Conservation (phyloP, 1,140 invertebrate genomes). For the Cotesia chilonis region DNA sequence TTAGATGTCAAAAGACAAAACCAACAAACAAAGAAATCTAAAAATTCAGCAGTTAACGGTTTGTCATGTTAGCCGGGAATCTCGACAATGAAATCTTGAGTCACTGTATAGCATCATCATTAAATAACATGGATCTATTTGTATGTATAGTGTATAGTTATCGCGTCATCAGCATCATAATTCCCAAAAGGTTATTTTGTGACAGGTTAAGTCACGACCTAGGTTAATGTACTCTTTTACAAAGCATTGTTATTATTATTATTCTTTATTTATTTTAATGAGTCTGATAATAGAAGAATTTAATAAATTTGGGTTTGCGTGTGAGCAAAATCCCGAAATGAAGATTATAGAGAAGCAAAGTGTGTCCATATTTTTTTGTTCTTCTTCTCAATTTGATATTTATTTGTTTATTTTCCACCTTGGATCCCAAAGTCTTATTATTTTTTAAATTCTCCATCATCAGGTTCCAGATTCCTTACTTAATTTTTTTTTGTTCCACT, state of each 20-base stretch:
- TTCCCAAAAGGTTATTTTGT: not conserved
- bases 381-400: not conserved
- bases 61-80: no score
- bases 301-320: not conserved
- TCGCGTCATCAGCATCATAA: not conserved
- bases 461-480: no score
- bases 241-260: not conserved
- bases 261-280: no score
- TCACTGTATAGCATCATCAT: not conserved
- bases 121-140: not conserved
- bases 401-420: no score
- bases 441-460: no score
- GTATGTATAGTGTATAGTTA: not conserved
- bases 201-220: not conserved
- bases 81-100: not conserved
- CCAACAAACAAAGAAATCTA: no score
- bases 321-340: conserved; percentile 12
- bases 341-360: not conserved
- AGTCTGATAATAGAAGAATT: not conserved
- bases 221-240: not conserved
- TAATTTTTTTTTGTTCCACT: not conserved
- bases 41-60: no score
- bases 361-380: not conserved
- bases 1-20: no score
- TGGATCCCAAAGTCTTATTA: no score